Evolutionary conservation across 2,888 invertebrate genomes (phyloP).

Genomic region (Pilophorus perplexus): DNA sequence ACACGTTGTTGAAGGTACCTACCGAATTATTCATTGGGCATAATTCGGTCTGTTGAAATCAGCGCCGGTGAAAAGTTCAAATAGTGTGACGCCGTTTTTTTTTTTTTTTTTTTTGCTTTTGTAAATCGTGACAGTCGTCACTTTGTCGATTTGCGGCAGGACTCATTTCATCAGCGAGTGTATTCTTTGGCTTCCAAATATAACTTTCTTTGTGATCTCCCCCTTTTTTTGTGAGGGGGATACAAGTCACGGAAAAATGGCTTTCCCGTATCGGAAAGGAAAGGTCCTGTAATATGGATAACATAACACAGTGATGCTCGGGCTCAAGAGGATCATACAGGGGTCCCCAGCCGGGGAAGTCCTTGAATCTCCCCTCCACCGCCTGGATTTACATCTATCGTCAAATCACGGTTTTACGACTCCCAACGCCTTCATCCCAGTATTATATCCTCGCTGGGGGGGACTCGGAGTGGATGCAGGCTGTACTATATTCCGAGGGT

Average conservation of each 20-base stretch:
- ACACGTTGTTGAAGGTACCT: too few species aligned
- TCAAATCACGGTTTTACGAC: constrained; percentile 42
- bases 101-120: background rate
- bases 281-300: constrained; percentile 28
- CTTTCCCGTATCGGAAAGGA: too few species aligned
- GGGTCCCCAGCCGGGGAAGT: background rate
- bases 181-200: too few species aligned
- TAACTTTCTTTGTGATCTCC: too few species aligned
- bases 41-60: background rate
- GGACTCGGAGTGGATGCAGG: background rate
- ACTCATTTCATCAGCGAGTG: too few species aligned
- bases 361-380: constrained; percentile 3
- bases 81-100: background rate
- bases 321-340: constrained; percentile 3
- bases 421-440: constrained; percentile 16
- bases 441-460: background rate
- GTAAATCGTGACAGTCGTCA: background rate
- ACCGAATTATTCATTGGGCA: too few species aligned
- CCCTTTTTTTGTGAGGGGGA: too few species aligned
- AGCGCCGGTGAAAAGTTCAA: too few species aligned
- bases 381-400: constrained; percentile 40
- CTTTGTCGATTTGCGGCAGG: too few species aligned
- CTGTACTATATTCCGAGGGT: background rate
- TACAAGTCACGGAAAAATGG: too few species aligned
- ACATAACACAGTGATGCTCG: background rate